These are phyloP conservation scores for Drosophila peninsularis DNA, from an alignment of 2,888 invertebrate genomes.

Conservation along the genomic window DNA sequence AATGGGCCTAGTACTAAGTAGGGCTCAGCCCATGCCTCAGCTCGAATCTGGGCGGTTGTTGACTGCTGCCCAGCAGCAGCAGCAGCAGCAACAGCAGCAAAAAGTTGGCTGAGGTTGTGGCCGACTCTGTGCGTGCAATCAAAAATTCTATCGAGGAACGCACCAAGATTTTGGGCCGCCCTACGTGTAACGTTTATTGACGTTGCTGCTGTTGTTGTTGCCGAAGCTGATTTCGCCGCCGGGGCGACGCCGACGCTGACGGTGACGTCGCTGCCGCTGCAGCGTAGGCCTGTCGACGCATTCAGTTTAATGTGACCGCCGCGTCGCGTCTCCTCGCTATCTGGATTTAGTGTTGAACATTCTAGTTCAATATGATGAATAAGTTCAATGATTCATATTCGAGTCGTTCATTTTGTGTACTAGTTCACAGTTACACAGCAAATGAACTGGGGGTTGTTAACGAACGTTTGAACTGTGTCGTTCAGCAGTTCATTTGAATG, in stretches of 20 bases:
- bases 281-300: slow-evolving; percentile 62
- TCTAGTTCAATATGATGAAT: slow-evolving; percentile 5
- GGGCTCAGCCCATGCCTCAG: slow-evolving; percentile 21
- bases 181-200: slow-evolving; percentile 55
- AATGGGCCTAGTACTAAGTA: slow-evolving; percentile 35
- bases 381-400: slow-evolving; percentile 1
- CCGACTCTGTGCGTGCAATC: slow-evolving; percentile 69
- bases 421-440: not conserved
- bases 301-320: slow-evolving; percentile 76
- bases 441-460: not conserved
- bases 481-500: slow-evolving; percentile 1
- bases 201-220: slow-evolving; percentile 30
- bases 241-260: slow-evolving; percentile 40
- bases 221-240: slow-evolving; percentile 30
- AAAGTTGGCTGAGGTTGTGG: slow-evolving; percentile 28
- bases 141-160: slow-evolving; percentile 75
- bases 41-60: slow-evolving; percentile 35
- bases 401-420: not conserved
- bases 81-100: slow-evolving; percentile 11
- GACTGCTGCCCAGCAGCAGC: slow-evolving; percentile 18
- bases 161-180: slow-evolving; percentile 68
- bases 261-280: slow-evolving; percentile 21
- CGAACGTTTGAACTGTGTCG: not conserved
- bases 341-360: slow-evolving; percentile 59
- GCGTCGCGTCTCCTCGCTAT: slow-evolving; percentile 60